Evolutionary conservation across 2,113 vertebrate genomes (phyloP).

Genomic region (Dissostichus mawsoni): DNA sequence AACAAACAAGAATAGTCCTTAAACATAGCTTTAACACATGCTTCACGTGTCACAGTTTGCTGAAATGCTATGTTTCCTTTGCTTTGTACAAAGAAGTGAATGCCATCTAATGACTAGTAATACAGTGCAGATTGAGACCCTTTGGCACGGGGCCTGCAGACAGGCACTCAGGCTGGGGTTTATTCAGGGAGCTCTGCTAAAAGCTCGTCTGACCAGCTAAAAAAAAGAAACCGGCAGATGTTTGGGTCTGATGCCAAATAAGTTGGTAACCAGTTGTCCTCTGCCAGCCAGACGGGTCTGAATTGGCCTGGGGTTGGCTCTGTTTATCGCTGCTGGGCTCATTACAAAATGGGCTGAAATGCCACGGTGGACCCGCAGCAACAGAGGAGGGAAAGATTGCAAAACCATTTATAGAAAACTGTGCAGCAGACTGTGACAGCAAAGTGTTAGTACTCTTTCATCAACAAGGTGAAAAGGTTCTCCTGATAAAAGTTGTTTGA

Average conservation of each 20-base stretch:
- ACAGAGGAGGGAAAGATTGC: background rate
- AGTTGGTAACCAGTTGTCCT: conserved; percentile 53
- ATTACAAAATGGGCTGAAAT: conserved; percentile 41
- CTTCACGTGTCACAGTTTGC: background rate
- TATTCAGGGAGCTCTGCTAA: conserved; percentile 37
- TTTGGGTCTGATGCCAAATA: conserved; percentile 55
- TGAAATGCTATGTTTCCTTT: conserved; percentile 18
- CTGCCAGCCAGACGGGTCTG: conserved; percentile 41
- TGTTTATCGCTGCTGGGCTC: conserved; percentile 34
- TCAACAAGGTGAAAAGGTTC: background rate
- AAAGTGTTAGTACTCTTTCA: background rate
- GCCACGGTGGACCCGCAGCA: conserved; percentile 5
- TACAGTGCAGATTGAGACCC: background rate
- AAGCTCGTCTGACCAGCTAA: conserved; percentile 18
- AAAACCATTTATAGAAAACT: background rate
- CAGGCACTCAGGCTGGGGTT: conserved; percentile 13
- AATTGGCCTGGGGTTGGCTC: conserved; percentile 28
- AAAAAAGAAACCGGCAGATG: conserved; percentile 53
- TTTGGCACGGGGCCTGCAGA: conserved; percentile 43
- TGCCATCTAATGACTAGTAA: conserved; percentile 9
- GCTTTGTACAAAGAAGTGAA: background rate
- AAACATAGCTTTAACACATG: background rate
- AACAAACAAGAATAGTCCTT: background rate
- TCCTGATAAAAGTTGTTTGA: background rate
- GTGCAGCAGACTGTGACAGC: background rate